These are phyloP conservation scores for Drosophila affinis DNA, from an alignment of 2,888 invertebrate genomes.

Conservation along the genomic window DNA sequence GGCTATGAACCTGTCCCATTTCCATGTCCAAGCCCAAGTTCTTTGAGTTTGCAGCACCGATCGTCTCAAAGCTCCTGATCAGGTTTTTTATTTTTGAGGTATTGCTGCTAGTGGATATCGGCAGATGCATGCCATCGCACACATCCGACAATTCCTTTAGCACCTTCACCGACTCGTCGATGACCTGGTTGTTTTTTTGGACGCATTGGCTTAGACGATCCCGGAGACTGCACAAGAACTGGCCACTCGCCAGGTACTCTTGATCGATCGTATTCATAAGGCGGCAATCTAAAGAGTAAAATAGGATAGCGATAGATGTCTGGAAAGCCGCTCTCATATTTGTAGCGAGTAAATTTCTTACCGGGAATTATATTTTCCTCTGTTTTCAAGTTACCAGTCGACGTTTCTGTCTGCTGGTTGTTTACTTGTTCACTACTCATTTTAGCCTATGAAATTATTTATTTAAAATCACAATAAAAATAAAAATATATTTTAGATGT, in stretches of 20 bases:
- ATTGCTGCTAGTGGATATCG: constrained; percentile 13
- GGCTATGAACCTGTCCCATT: constrained; percentile 47
- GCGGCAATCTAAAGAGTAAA: constrained; percentile 21
- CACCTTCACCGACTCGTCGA: constrained; percentile 63
- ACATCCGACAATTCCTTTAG: constrained; percentile 73
- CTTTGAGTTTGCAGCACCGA: constrained; percentile 16
- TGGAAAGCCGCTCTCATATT: neutral
- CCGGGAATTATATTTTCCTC: neutral
- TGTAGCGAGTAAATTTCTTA: neutral
- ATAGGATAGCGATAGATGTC: neutral
- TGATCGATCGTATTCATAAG: too few species aligned
- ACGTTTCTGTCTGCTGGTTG: neutral
- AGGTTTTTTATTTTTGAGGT: constrained; percentile 64
- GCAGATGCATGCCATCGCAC: constrained; percentile 38
- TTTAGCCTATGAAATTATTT: neutral
- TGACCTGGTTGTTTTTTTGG: constrained; percentile 59
- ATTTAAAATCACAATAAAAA: neutral
- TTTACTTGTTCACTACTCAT: neutral
- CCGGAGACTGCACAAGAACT: constrained; percentile 67
- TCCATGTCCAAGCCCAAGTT: constrained; percentile 21
- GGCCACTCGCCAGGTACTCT: constrained; percentile 57
- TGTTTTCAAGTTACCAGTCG: neutral
- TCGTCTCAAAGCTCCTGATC: constrained; percentile 69
- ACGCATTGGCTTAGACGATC: constrained; percentile 60
- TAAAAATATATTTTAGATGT: neutral